Percentiles rank a stretch among this genome's conserved stretches.
These are phyloP conservation scores for Aphidius gifuensis DNA, from an alignment of 1,140 invertebrate genomes.

Conservation along the genomic window DNA sequence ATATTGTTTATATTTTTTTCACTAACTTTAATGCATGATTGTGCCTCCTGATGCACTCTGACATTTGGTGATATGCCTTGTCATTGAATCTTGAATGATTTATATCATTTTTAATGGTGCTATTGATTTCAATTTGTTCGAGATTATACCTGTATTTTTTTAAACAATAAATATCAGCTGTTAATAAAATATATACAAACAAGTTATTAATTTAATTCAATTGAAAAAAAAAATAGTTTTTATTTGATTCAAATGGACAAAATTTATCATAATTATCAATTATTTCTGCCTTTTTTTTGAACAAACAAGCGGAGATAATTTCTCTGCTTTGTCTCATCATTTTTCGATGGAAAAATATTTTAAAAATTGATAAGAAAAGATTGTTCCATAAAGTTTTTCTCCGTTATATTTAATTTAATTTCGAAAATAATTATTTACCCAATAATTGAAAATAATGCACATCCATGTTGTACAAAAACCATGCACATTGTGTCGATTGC, in stretches of 20 bases:
- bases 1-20: background rate
- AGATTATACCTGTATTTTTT: constrained; percentile 4
- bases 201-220: background rate
- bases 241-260: too few relatives aligned
- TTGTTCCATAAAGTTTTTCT: too few relatives aligned
- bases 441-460: constrained; percentile 21
- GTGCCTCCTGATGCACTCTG: constrained; percentile 9
- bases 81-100: background rate
- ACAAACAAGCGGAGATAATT: too few relatives aligned
- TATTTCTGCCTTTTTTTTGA: too few relatives aligned
- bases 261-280: too few relatives aligned
- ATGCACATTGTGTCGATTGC: constrained; percentile 21
- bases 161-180: background rate
- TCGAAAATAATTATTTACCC: background rate
- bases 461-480: constrained; percentile 20
- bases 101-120: background rate
- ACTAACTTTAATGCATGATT: constrained; percentile 15
- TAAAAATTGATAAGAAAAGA: too few relatives aligned
- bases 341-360: too few relatives aligned
- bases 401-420: too few relatives aligned
- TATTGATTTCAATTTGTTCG: background rate
- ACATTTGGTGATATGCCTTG: constrained; percentile 2
- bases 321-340: too few relatives aligned
- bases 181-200: background rate
- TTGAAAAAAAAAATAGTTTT: background rate